Percentiles rank a stretch among this genome's conserved stretches.
These are phyloP conservation scores for Nymphalis c-album DNA, from an alignment of 2,888 invertebrate species.

Conservation along the genomic window DNA sequence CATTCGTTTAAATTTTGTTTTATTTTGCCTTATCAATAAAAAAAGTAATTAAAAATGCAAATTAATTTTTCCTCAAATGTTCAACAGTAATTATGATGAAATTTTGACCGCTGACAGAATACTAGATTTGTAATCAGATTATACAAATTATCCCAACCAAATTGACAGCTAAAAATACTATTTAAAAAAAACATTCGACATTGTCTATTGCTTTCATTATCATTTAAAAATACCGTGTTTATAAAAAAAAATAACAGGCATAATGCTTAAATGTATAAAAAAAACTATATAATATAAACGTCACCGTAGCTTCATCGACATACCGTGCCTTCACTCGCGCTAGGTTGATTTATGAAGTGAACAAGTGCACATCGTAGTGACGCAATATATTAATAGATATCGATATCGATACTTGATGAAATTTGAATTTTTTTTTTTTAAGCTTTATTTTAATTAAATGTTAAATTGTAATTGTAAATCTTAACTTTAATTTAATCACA, in stretches of 20 bases:
- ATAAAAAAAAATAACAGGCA: not conserved
- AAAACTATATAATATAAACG: constrained; percentile 17
- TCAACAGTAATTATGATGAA: too few species aligned
- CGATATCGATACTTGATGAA: constrained; percentile 30
- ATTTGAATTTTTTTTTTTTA: not conserved
- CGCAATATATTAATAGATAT: not conserved
- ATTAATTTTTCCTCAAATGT: too few species aligned
- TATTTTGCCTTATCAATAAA: too few species aligned
- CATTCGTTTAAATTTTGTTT: too few species aligned
- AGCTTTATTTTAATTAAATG: too few species aligned
- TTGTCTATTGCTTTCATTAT: not conserved
- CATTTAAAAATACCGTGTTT: not conserved
- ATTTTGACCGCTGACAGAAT: too few species aligned
- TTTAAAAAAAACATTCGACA: not conserved
- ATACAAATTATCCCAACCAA: too few species aligned
- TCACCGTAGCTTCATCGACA: constrained; percentile 58
- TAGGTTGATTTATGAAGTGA: constrained; percentile 66
- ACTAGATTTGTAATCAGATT: too few species aligned
- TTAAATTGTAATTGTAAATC: too few species aligned
- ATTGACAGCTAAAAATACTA: too few species aligned
- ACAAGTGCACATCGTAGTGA: constrained; percentile 54
- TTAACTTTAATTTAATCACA: too few species aligned
- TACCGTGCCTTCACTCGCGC: constrained; percentile 45
- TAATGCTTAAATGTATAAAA: constrained; percentile 4
- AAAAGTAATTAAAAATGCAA: too few species aligned